A percentile compares a stretch with the other conserved stretches of the same genome.
phyloP scores from a whole-genome alignment of 2,113 vertebrate species.

The Hydrochoerus hydrochaeris region DNA sequence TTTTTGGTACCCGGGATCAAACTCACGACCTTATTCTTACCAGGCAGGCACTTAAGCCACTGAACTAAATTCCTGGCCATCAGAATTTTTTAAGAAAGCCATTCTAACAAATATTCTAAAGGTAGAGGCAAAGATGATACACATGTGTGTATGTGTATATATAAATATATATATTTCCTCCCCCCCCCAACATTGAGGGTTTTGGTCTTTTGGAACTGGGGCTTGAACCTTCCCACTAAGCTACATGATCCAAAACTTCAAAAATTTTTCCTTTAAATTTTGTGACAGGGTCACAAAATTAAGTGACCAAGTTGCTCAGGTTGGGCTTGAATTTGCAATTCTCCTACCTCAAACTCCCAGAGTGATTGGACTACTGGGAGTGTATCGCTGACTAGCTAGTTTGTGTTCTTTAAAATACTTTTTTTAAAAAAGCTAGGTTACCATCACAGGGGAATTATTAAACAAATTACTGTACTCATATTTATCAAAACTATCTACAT shows the following conservation, averaged over 20 bases:
- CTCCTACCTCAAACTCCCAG: not conserved
- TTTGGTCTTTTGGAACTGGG: not conserved
- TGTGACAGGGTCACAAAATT: not conserved
- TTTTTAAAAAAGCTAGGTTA: not conserved
- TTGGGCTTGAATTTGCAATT: not conserved
- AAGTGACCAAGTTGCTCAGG: not conserved
- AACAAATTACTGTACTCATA: not conserved
- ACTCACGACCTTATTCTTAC: too few relatives aligned
- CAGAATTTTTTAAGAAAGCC: conserved; percentile 23
- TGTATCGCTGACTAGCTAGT: not conserved
- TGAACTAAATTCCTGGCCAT: too few relatives aligned
- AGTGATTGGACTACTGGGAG: not conserved
- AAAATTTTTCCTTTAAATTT: not conserved
- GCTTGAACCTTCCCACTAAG: not conserved
- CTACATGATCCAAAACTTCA: not conserved
- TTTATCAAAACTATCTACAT: conserved; percentile 14
- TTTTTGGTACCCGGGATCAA: too few relatives aligned
- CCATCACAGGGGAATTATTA: not conserved
- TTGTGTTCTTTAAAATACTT: not conserved
- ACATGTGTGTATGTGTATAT: not conserved
- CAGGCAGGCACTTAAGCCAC: too few relatives aligned
- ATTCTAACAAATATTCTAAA: conserved; percentile 34
- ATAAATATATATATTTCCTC: too few relatives aligned
- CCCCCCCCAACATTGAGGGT: not conserved
- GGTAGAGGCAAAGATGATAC: not conserved